A percentile compares a stretch with the other conserved stretches of the same genome.
These are phyloP conservation scores for Porphyrio hochstetteri DNA, from an alignment of 2,113 vertebrate species.

Conservation along the genomic window DNA sequence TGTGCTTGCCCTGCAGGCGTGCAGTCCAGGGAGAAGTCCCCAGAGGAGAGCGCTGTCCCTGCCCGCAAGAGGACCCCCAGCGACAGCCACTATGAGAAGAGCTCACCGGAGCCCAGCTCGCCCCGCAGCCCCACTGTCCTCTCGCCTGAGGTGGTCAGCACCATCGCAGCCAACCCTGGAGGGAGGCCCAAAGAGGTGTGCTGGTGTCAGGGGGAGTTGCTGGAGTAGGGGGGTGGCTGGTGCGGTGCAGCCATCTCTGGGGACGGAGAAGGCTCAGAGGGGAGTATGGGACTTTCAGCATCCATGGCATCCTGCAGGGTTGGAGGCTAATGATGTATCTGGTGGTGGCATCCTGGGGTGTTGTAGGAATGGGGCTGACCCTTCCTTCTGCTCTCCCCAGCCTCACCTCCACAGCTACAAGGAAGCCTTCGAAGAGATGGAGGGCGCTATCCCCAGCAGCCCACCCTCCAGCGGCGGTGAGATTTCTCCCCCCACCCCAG, in stretches of 20 bases:
- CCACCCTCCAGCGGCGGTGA: conserved; percentile 89
- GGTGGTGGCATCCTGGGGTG: background rate
- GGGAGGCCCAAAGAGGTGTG: conserved; percentile 97
- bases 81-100: conserved; percentile 84
- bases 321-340: background rate
- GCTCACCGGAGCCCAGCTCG: conserved; percentile 68
- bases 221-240: background rate
- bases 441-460: conserved; percentile 78
- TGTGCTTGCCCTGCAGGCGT: conserved; percentile 78
- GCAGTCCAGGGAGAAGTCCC: conserved; percentile 77
- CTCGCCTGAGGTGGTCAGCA: conserved; percentile 92
- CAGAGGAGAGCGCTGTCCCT: conserved; percentile 71
- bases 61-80: conserved; percentile 79
- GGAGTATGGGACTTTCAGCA: background rate
- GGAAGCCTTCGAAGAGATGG: conserved; percentile 95
- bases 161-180: conserved; percentile 93
- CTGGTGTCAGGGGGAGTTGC: background rate
- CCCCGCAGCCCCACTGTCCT: conserved; percentile 84
- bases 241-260: background rate
- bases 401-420: conserved; percentile 97
- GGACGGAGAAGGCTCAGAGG: background rate
- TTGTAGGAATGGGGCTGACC: background rate
- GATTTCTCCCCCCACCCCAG: conserved; percentile 83
- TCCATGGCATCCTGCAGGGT: background rate
- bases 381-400: conserved; percentile 70